Conservation (phyloP, 1,140 invertebrate genomes). For the Cydia amplana region DNA sequence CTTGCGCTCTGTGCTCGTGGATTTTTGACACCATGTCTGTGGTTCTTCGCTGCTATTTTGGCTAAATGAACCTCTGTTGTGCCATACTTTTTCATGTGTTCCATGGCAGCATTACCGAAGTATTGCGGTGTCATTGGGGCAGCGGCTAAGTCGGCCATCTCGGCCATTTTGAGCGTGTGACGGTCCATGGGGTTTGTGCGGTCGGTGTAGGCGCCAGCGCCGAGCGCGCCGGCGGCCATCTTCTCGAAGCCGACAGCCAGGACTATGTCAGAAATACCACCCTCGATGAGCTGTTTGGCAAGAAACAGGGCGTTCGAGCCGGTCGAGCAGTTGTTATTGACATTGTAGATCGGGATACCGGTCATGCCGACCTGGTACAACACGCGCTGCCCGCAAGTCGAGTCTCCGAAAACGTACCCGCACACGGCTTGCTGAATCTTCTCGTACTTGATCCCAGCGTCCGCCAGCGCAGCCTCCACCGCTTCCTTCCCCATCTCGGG, state of each 20-base stretch:
- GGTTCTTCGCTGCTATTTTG: conserved; percentile 99
- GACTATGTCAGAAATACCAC: conserved; percentile 91
- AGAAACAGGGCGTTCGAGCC: conserved; percentile 95
- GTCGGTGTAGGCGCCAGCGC: conserved; percentile 87
- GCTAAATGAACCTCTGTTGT: conserved; percentile 96
- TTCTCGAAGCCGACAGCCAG: conserved; percentile 98
- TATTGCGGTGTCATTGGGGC: conserved; percentile 95
- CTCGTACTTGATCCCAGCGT: conserved; percentile 90
- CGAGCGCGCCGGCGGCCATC: conserved; percentile 96
- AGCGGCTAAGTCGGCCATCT: conserved; percentile 88
- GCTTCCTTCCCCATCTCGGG: conserved; percentile 97
- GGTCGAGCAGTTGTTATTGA: conserved; percentile 99
- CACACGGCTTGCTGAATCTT: conserved; percentile 93
- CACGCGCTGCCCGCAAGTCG: conserved; percentile 96
- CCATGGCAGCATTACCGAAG: conserved; percentile 97
- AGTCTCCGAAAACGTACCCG: conserved; percentile 98
- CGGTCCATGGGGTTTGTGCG: conserved; percentile 96
- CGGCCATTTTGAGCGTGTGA: conserved; percentile 92
- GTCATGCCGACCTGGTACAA: conserved; percentile 97
- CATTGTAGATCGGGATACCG: conserved; percentile 98
- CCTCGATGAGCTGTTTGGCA: conserved; percentile 94
- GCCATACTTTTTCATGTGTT: conserved; percentile 99
- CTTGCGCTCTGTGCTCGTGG: conserved; percentile 96
- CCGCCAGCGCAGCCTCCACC: conserved; percentile 92
- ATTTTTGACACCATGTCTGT: conserved; percentile 97